A percentile compares a stretch with the other conserved stretches of the same genome.
Evolutionary conservation across 2,797 vertebrate genomes (phyloP).

Genomic region (Helarctos malayanus): DNA sequence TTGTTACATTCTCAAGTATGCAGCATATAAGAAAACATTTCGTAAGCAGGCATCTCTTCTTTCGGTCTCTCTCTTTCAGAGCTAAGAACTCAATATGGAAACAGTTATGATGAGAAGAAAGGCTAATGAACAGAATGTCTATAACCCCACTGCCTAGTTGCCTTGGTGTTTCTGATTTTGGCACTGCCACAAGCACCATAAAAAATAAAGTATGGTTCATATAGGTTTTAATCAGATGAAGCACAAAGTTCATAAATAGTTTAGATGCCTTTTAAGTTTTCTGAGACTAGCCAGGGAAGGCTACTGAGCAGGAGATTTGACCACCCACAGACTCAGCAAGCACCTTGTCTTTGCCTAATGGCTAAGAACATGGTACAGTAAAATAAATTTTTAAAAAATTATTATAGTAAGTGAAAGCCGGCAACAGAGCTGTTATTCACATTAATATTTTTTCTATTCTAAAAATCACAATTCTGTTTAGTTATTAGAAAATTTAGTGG

Average conservation of each 20-base stretch:
- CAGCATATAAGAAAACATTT: constrained; percentile 24
- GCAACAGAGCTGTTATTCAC: background rate
- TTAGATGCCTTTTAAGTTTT: constrained; percentile 79
- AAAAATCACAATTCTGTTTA: constrained; percentile 36
- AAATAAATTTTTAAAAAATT: constrained; percentile 32
- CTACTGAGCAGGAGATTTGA: background rate
- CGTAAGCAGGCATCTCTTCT: background rate
- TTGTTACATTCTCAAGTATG: constrained; percentile 49
- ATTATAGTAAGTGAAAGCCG: background rate
- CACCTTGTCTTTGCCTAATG: background rate
- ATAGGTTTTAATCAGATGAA: constrained; percentile 83
- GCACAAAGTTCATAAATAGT: constrained; percentile 78
- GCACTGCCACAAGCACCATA: background rate
- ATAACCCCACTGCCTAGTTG: background rate
- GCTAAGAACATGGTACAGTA: background rate
- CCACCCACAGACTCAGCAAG: background rate
- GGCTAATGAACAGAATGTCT: constrained; percentile 19
- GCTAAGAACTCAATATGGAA: constrained; percentile 36
- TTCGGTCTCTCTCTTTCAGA: background rate
- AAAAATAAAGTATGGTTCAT: constrained; percentile 47
- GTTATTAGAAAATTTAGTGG: background rate
- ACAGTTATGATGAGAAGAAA: constrained; percentile 26
- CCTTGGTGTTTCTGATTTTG: constrained; percentile 47
- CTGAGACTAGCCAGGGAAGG: constrained; percentile 64
- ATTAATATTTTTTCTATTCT: constrained; percentile 18